Evolutionary conservation across 2,797 vertebrate genomes (phyloP), one percentile per base, ranked within the genome.

Genomic region (Cossypha niveicapilla): DNA sequence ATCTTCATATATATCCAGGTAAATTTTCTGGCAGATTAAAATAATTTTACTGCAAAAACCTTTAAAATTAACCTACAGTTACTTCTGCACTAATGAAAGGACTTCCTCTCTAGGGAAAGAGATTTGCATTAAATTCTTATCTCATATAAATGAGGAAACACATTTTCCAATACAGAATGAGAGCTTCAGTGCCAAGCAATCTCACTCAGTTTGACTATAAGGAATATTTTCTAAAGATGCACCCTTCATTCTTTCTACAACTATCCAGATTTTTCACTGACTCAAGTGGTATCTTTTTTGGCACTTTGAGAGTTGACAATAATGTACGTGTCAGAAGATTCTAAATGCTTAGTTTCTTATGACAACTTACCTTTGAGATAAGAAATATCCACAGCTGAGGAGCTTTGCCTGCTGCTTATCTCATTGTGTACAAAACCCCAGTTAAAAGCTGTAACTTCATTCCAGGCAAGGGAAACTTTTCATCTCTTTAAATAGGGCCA

Each of bases 61-160:
- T 80, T 92, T 54, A 74, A 91, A 92, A 95, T 73, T 71, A 88
- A 82, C 41, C 41, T 75, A 17, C n/a, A 37, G 86, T 56, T 90
- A 76, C 21, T 89, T 65, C 27, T 74, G 72, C 32, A 45, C 17
- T 80, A 70, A 62, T 57, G 35, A 90, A 96, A 91, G 57, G n/a
- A 21, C 25, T 68, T 72, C 25, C 32, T 78, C 71, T 75, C 41
- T 51, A 76, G 61, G 48, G 48, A 58, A 28, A 60, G 54, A 51
- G 56, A 44, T 77, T 89, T 75, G 71, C 50, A 93, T 92, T 81
- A 89, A 56, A 89, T 86, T 88, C 50, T 70, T 60, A 83, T 54
- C 39, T 89, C 21, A 42, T 58, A 74, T 44, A 84, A 93, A 94
- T 42, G 68, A 86, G 80, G 23, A 63, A 83, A 85, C 21, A 91